A percentile compares a stretch with the other conserved stretches of the same genome.
Conservation (phyloP, 2,113 vertebrate species). For the Ranitomeya imitator region DNA sequence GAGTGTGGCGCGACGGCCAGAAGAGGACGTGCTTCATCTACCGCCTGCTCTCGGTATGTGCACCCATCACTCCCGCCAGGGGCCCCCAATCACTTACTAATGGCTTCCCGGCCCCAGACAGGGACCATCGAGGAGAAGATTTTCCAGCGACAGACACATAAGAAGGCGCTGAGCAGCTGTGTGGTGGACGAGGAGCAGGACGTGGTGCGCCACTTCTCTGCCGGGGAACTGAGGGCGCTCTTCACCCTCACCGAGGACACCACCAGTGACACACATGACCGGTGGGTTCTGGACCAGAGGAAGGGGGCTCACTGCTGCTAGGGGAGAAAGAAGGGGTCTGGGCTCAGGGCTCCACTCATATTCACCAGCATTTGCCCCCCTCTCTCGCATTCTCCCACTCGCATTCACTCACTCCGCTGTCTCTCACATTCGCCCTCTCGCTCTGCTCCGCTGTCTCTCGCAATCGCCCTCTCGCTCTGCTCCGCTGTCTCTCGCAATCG, state of each 20-base stretch:
- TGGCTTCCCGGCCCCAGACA: conserved; percentile 69
- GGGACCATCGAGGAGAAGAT: conserved; percentile 99
- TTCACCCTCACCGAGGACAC: conserved; percentile 85
- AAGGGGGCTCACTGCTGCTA: background rate
- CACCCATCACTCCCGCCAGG: background rate
- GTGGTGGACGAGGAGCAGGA: conserved; percentile 97
- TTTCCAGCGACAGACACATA: conserved; percentile 94
- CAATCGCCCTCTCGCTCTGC: too few relatives aligned
- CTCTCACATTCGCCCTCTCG: too few relatives aligned
- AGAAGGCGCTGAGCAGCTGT: conserved; percentile 97
- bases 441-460: too few relatives aligned
- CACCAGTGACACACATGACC: conserved; percentile 91
- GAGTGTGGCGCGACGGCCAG: conserved; percentile 95
- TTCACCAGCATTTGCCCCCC: too few relatives aligned
- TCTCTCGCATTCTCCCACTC: too few relatives aligned
- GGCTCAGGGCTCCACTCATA: too few relatives aligned
- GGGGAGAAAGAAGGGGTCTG: too few relatives aligned
- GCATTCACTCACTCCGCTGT: too few relatives aligned
- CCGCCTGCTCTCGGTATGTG: conserved; percentile 85
- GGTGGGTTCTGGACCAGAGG: conserved; percentile 66
- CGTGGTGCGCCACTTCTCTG: conserved; percentile 94
- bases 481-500: too few relatives aligned
- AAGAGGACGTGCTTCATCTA: conserved; percentile 97
- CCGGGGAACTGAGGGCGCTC: conserved; percentile 90
- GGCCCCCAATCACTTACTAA: background rate